Base-by-base conservation (phyloP, 1,140 invertebrate species). In the Dendroctonus ponderosae region DNA sequence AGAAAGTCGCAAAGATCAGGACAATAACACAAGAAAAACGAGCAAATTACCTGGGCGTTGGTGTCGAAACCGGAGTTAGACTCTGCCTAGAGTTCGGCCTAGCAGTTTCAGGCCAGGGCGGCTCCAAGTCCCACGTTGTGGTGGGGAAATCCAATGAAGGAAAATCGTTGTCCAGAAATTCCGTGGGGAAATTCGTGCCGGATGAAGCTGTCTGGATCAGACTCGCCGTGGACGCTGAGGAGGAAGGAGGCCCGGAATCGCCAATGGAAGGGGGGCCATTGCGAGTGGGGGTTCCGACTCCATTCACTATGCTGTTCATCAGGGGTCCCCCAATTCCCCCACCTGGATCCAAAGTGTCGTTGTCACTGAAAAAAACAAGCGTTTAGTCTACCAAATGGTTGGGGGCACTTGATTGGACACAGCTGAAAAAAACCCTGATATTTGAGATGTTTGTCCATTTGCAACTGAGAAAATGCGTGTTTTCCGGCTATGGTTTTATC, bases 221-320 rank as follows among this genome's bases (percentile, higher is more conserved):
- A 6, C 54, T 48, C 7, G 72, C 5, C 69, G 73, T 54, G 75
- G 77, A 0, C 71, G 73, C 43, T 72, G 79, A 7, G 75, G 76
- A 66, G 74, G 61, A 7, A 68, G 68, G 65, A 70, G 71, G 39
- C 70, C 73, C 46, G n/a, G n/a, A n/a, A 63, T 68, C 67, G 39
- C 14, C 37, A 1, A 38, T 56, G 14, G 66, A 49, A 7, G 49
- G 44, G 14, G 70, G 71, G 15, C 49, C 78, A 68, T 79, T 83
- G 43, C 75, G 73, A n/a, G 60, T 51, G 5, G 48, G 5, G 9
- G 38, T 42, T 43, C 66, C 68, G 7, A 74, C 80, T 7, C 86
- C 86, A 74, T 89, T 89, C 12, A 86, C 81, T 42, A 86, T 83
- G 41, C 85, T 86, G 7, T 85, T 82, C 84, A 88, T 86, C 42